A percentile compares a stretch with the other conserved stretches of the same genome.
Evolutionary conservation across 1,140 invertebrate genomes (phyloP).

Genomic region (Sinella curviseta): DNA sequence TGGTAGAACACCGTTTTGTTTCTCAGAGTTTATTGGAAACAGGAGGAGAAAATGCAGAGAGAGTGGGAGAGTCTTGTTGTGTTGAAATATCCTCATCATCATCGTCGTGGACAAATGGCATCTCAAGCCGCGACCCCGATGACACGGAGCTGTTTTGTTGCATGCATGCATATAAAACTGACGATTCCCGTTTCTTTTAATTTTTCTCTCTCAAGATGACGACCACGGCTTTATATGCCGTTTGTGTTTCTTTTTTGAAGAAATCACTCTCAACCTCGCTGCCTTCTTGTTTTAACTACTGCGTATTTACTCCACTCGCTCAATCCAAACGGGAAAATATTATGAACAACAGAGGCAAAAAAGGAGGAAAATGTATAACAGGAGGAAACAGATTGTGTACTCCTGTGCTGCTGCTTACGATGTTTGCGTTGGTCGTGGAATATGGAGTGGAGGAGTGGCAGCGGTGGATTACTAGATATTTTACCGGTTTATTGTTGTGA

Average conservation of each 20-base stretch:
- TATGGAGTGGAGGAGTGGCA: neutral
- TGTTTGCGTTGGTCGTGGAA: neutral
- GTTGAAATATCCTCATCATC: too few species aligned
- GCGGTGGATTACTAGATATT: neutral
- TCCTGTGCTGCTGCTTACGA: neutral
- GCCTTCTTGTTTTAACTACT: neutral
- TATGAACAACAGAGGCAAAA: neutral
- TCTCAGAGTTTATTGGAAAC: constrained; percentile 12
- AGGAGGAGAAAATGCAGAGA: neutral
- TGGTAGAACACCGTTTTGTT: neutral
- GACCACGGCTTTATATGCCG: neutral
- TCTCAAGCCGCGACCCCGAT: too few species aligned
- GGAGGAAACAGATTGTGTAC: neutral
- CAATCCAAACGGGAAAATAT: neutral
- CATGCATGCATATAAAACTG: neutral
- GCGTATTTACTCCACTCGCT: neutral
- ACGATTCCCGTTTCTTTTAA: neutral
- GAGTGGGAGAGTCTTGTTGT: neutral
- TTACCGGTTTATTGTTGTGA: constrained; percentile 36
- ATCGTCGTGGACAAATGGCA: too few species aligned
- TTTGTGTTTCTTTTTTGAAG: neutral
- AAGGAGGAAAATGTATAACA: too few species aligned
- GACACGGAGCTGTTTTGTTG: neutral
- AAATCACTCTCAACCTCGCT: too few species aligned
- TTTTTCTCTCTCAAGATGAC: neutral